These are phyloP conservation scores for Montipora capricornis DNA, from an alignment of 64 coral and sea anemone genomes.

Conservation along the genomic window DNA sequence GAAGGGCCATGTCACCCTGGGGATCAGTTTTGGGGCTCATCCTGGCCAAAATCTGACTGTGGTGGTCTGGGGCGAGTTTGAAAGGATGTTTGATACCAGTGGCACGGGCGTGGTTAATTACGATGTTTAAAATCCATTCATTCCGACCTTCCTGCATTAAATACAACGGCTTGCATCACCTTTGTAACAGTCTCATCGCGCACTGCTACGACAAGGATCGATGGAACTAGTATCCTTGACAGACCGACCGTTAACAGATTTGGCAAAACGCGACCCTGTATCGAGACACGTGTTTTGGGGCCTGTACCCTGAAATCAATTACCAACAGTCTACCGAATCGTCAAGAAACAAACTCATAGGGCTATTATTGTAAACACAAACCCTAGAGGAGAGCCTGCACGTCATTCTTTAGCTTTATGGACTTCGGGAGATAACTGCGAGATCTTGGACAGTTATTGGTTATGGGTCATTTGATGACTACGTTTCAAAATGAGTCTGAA, in stretches of 20 bases:
- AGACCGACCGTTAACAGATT: neutral
- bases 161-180: too few relatives aligned
- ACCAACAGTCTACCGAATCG: neutral
- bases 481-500: too few relatives aligned
- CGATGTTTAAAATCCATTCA: neutral
- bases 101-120: neutral
- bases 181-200: too few relatives aligned
- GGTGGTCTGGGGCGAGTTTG: slow-evolving; percentile 53
- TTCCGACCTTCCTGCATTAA: too few relatives aligned
- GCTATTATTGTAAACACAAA: slow-evolving; percentile 62
- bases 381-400: neutral
- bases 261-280: neutral
- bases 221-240: neutral
- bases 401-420: slow-evolving; percentile 42
- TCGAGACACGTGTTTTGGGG: neutral
- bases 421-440: neutral
- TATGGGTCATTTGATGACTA: too few relatives aligned
- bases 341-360: neutral
- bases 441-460: slow-evolving; percentile 44
- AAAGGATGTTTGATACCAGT: slow-evolving; percentile 29
- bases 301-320: neutral
- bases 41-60: neutral
- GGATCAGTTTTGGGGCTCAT: neutral
- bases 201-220: neutral
- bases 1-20: neutral